These are phyloP conservation scores for Danio kyathit DNA, from an alignment of 2,797 vertebrate species.

Conservation along the genomic window DNA sequence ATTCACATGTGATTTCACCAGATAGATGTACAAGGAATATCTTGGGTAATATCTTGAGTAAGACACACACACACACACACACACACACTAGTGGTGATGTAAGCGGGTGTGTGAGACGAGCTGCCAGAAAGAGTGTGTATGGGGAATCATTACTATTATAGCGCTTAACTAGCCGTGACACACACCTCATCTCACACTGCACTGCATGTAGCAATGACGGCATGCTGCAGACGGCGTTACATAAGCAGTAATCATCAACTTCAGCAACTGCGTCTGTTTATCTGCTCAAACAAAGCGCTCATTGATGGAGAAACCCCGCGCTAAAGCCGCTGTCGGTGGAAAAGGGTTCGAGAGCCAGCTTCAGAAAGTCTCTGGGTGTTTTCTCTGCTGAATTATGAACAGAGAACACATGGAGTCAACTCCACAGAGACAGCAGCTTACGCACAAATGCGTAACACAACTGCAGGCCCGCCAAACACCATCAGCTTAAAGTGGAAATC, in stretches of 20 bases:
- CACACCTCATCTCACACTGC: constrained; percentile 51
- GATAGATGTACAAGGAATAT: no score
- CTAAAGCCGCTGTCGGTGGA: constrained; percentile 54
- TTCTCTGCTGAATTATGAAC: constrained; percentile 3
- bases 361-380: neutral
- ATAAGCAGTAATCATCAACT: constrained; percentile 70
- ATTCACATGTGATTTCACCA: no score
- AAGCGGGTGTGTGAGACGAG: constrained; percentile 32
- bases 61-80: neutral
- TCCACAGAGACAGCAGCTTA: neutral
- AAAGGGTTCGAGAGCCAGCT: constrained; percentile 8
- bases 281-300: constrained; percentile 32
- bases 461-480: neutral
- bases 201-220: constrained; percentile 68
- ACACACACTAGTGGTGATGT: constrained; percentile 27
- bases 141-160: constrained; percentile 52
- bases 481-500: no score
- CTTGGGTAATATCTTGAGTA: neutral
- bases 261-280: constrained; percentile 6
- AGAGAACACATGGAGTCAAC: constrained; percentile 23
- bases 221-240: constrained; percentile 70
- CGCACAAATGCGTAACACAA: neutral
- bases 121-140: constrained; percentile 59
- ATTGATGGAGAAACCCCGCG: neutral
- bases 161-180: constrained; percentile 51